A percentile compares a stretch with the other conserved stretches of the same genome.
phyloP scores from a whole-genome alignment of 2,797 vertebrate species.

The Cirrhinus molitorella region DNA sequence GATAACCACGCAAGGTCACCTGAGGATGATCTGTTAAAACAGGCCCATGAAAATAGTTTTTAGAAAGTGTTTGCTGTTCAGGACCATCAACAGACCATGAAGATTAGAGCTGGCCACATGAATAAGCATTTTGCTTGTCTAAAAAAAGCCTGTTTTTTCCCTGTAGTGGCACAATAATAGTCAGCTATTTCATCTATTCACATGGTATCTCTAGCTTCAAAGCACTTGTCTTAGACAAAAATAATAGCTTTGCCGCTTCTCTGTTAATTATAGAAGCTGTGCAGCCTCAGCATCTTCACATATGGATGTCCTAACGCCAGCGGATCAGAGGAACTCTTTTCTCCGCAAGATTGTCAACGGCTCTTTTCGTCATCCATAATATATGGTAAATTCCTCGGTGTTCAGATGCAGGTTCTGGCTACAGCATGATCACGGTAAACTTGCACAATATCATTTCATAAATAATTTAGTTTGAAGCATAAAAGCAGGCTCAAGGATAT shows the following conservation, averaged over 20 bases:
- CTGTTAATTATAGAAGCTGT: conserved; percentile 53
- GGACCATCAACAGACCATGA: conserved; percentile 43
- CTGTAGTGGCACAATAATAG: conserved; percentile 14
- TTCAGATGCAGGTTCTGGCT: conserved; percentile 20
- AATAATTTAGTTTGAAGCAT: conserved; percentile 43
- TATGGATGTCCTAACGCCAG: conserved; percentile 13
- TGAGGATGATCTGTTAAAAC: conserved; percentile 21
- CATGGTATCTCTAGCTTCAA: conserved; percentile 38
- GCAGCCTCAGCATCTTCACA: conserved; percentile 52
- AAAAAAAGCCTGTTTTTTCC: not conserved
- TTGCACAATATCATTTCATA: conserved; percentile 41
- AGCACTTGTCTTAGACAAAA: conserved; percentile 24
- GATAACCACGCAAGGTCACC: not conserved
- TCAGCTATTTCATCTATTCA: conserved; percentile 18
- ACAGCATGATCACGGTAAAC: conserved; percentile 25
- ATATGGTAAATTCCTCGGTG: not conserved
- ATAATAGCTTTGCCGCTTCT: conserved; percentile 43
- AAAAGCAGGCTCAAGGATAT: conserved; percentile 32
- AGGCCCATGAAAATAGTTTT: conserved; percentile 14
- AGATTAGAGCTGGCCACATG: conserved; percentile 31
- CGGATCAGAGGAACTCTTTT: conserved; percentile 33
- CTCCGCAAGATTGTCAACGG: conserved; percentile 4
- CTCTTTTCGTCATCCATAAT: conserved; percentile 27
- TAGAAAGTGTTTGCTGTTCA: conserved; percentile 32
- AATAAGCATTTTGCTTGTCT: conserved; percentile 23